phyloP scores from a whole-genome alignment of 2,888 invertebrate species.

The Himalopsyche anomala region DNA sequence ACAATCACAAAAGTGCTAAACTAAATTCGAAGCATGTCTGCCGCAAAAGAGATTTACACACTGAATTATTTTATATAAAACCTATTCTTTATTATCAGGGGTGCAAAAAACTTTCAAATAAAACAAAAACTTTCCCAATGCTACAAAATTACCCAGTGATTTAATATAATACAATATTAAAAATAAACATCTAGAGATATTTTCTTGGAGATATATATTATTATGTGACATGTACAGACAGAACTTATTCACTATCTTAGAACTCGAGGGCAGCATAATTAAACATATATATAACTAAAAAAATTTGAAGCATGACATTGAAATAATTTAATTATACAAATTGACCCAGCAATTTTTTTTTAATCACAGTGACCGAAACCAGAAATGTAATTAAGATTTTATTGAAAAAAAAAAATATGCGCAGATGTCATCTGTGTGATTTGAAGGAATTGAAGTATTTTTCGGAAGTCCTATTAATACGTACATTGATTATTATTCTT shows the following conservation, averaged over 20 bases:
- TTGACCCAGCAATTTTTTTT: too few relatives aligned
- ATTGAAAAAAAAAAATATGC: background rate
- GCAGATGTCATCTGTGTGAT: background rate
- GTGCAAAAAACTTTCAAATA: conserved; percentile 25
- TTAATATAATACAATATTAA: too few relatives aligned
- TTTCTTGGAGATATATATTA: too few relatives aligned
- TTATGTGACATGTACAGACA: too few relatives aligned
- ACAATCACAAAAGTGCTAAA: background rate
- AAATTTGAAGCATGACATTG: too few relatives aligned
- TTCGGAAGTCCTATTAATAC: background rate
- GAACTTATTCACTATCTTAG: too few relatives aligned
- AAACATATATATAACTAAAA: too few relatives aligned
- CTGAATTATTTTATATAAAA: conserved; percentile 4
- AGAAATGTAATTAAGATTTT: too few relatives aligned
- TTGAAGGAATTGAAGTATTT: background rate
- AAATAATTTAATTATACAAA: too few relatives aligned
- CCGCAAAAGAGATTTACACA: background rate
- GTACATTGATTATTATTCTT: background rate
- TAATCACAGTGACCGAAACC: too few relatives aligned
- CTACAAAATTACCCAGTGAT: conserved; percentile 3
- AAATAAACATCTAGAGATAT: too few relatives aligned
- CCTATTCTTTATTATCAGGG: background rate
- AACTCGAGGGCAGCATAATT: too few relatives aligned
- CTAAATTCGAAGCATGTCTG: background rate
- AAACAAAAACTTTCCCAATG: background rate